Evolutionary conservation across 2,888 invertebrate genomes (phyloP).

Genomic region (Augochlorella aurata): DNA sequence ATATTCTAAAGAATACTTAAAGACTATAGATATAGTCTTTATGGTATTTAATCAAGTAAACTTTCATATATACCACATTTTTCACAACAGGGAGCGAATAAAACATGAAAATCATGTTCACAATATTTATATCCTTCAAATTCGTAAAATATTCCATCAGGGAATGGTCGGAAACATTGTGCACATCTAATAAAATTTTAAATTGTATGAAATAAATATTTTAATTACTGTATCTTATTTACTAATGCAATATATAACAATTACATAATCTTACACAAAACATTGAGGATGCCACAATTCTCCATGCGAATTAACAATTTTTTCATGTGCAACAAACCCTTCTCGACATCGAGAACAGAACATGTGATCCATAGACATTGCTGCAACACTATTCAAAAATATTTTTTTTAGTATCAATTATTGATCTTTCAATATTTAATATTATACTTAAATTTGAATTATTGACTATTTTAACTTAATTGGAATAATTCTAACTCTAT

Average conservation of each 20-base stretch:
- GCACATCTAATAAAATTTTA: constrained; percentile 88
- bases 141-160: constrained; percentile 98
- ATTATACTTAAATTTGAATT: background rate
- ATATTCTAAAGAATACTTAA: no score
- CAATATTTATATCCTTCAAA: constrained; percentile 99
- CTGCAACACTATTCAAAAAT: constrained; percentile 80
- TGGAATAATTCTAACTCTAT: background rate
- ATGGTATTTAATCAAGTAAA: background rate
- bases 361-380: constrained; percentile 95
- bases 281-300: constrained; percentile 99
- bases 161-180: constrained; percentile 98
- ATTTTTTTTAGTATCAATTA: background rate
- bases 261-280: constrained; percentile 92
- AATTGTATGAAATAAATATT: constrained; percentile 3
- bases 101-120: constrained; percentile 98
- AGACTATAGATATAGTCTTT: background rate
- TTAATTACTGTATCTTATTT: background rate
- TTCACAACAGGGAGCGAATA: constrained; percentile 95
- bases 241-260: background rate
- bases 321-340: constrained; percentile 97
- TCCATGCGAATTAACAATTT: constrained; percentile 99
- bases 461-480: background rate
- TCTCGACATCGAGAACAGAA: constrained; percentile 97
- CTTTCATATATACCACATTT: constrained; percentile 84
- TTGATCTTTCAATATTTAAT: background rate